Conservation (phyloP, 1,140 invertebrate genomes). For the Pseudomyrmex flavicornis region DNA sequence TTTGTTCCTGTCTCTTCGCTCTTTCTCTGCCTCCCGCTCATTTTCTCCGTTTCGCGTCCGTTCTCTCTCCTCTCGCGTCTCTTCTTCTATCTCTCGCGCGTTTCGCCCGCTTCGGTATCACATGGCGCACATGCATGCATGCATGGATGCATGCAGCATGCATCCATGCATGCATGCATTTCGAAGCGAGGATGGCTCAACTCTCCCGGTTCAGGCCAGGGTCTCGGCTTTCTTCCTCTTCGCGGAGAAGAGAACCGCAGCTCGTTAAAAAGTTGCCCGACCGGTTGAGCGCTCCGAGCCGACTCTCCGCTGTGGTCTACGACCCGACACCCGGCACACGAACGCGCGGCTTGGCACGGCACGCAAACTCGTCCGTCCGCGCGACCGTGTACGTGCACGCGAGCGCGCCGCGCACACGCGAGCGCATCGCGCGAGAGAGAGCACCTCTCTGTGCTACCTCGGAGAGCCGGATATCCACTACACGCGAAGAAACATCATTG, state of each 20-base stretch:
- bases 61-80: constrained; percentile 35
- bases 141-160: constrained; percentile 68
- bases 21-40: constrained; percentile 28
- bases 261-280: constrained; percentile 86
- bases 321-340: constrained; percentile 83
- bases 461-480: constrained; percentile 72
- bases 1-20: constrained; percentile 36
- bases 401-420: constrained; percentile 5
- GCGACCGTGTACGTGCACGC: constrained; percentile 63
- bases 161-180: constrained; percentile 64
- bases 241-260: constrained; percentile 78
- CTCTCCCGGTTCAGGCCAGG: constrained; percentile 75
- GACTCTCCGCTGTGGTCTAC: constrained; percentile 84
- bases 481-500: constrained; percentile 77
- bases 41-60: no score
- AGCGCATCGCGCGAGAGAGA: neutral
- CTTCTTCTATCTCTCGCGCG: constrained; percentile 30
- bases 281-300: constrained; percentile 83
- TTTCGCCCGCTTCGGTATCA: constrained; percentile 72
- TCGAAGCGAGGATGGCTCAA: constrained; percentile 80
- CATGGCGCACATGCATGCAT: constrained; percentile 76
- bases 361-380: constrained; percentile 52
- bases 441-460: constrained; percentile 33
- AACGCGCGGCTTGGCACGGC: constrained; percentile 53
- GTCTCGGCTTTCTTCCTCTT: constrained; percentile 75